Evolutionary conservation across 2,888 invertebrate genomes (phyloP), one percentile per base, ranked within the genome.

Genomic region (Calameuta filiformis): DNA sequence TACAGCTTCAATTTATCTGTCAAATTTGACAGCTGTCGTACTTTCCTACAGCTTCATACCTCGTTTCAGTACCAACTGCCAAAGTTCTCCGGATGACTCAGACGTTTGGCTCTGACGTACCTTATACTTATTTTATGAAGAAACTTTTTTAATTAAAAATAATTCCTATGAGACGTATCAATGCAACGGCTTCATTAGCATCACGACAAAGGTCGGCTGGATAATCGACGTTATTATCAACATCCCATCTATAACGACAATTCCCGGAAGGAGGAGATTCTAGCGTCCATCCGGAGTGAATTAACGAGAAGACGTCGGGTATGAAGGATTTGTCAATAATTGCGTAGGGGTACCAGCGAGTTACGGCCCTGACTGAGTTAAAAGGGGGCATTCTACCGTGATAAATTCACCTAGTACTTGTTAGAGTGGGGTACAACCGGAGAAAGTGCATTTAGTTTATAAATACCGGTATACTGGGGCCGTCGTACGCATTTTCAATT

Each of bases 381-480:
- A 89, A 87, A 88, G 87, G 86, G 86, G 84, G 84, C 88, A 89
- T 87, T 89, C 88, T 89, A 90, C 85, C 90, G 88, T 89, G 87
- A 87, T 90, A 88, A 89, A 87, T 90, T 89, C 82, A 83, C 85
- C 56, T 85, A 86, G 86, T 83, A 80, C 77, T 73, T 15, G 56
- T 69, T 4, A 80, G 81, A 86, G 87, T 86, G 87, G 88, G 88
- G 88, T 80, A 81, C 76, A 79, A 80, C 80, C 83, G 89, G 91
- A 90, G 91, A 91, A 91, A 91, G 91, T 91, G 84, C 85, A 84
- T 79, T 85, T 89, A 90, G 88, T 90, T 90, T 88, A 90, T 91
- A 91, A 90, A 91, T 90, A 90, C 87, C 77, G 81, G 84, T 75
- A 83, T 81, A 80, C 82, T 82, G 85, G 87, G 86, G 82, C 85